Evolutionary conservation across 2,797 vertebrate species (phyloP), one percentile per base, ranked within the genome.

Genomic region (Sebastes melanostomus): DNA sequence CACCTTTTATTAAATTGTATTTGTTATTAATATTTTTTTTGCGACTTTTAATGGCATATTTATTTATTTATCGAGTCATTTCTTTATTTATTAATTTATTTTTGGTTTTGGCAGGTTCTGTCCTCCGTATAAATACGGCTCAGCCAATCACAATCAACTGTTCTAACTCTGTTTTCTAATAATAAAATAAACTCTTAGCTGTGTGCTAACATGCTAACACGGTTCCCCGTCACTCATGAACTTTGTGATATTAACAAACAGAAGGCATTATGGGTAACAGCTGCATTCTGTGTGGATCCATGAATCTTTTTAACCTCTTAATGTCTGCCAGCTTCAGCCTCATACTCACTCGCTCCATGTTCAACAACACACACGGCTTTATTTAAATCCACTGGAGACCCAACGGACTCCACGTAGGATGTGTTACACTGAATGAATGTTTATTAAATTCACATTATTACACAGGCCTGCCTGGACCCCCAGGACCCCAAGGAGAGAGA

Each of bases 401-500:
- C 50, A 22, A 22, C 10, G 50, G n/a, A 22, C 10, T 54, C 50
- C 20, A 22, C 8, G 20, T 5, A n/a, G 5, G 9, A 24, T 6
- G 54, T 38, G 36, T 38, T 38, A 38, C 11, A 38, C 14, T 46
- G 16, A 46, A 46, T 46, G 42, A 46, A 18, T 38, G 36, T 38
- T 13, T 38, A 38, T 38, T 38, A 46, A 16, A 46, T 25, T 25
- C 2, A 4, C 46, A 9, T 78, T 3, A 5, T 72, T 29, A 8
- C 63, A 68, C 80, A 95, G 95, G 94, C 29, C 86, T 83, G 29
- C 96, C 93, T 8, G 97, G 97, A 20, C 96, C 95, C 2, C 93
- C 88, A 0, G 98, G 97, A 22, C 94, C 94, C 12, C 92, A 90
- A 16, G 96, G 96, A 80, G 95, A 95, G 66, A 91, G 18, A 72